A percentile compares a stretch with the other conserved stretches of the same genome.
Conservation (phyloP, 2,797 vertebrate genomes). For the Coilia nasus region DNA sequence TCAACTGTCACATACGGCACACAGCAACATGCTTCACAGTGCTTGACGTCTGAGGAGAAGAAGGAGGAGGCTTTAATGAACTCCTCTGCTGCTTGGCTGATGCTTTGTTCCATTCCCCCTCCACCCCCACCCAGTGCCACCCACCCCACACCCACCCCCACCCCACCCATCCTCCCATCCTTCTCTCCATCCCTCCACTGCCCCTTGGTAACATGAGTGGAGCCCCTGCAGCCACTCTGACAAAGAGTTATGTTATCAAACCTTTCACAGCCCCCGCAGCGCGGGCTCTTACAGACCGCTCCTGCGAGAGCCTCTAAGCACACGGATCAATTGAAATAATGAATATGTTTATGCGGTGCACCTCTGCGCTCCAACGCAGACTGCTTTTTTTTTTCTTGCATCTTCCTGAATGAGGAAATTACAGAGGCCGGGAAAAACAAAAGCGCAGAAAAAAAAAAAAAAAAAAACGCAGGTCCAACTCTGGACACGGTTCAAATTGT, state of each 20-base stretch:
- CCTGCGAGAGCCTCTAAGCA: constrained; percentile 46
- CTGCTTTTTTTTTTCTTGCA: constrained; percentile 22
- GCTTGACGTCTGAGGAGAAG: background rate
- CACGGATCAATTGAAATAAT: constrained; percentile 61
- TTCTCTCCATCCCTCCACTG: background rate
- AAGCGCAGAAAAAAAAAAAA: constrained; percentile 33
- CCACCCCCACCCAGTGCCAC: background rate
- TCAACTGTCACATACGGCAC: constrained; percentile 28
- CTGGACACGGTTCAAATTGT: constrained; percentile 50
- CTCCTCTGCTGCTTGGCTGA: background rate
- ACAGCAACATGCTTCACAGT: background rate
- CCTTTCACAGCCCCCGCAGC: constrained; percentile 13
- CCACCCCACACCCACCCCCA: background rate
- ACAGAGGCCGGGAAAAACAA: constrained; percentile 34
- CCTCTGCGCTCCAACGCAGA: constrained; percentile 35
- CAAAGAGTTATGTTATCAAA: constrained; percentile 19
- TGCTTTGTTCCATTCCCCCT: background rate
- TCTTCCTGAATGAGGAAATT: constrained; percentile 46
- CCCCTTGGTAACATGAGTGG: background rate
- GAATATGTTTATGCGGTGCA: constrained; percentile 57
- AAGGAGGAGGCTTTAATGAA: background rate
- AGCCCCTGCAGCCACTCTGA: background rate
- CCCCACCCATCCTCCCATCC: too few species aligned
- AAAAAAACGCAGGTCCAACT: constrained; percentile 41
- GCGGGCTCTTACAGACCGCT: constrained; percentile 13